Conservation (phyloP, 2,113 vertebrate genomes). For the Fregetta grallaria region DNA sequence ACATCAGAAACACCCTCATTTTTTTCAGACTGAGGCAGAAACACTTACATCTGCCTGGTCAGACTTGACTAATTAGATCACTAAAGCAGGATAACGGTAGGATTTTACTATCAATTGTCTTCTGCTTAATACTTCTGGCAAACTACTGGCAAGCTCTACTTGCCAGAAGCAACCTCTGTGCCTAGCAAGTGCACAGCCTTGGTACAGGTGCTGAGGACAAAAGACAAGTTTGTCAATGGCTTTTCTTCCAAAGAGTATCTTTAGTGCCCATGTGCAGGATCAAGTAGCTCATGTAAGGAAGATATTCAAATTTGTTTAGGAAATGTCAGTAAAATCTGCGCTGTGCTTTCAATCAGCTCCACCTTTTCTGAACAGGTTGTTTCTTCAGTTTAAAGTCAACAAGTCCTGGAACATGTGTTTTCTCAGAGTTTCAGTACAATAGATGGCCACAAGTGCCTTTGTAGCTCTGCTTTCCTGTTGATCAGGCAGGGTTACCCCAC, state of each 20-base stretch:
- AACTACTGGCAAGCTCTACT: background rate
- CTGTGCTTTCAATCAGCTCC: background rate
- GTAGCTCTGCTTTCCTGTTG: background rate
- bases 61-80: background rate
- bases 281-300: background rate
- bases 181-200: background rate
- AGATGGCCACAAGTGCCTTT: background rate
- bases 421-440: background rate
- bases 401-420: background rate
- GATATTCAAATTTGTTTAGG: background rate
- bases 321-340: background rate
- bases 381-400: background rate
- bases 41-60: background rate
- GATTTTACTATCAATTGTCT: background rate
- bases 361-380: background rate
- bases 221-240: background rate
- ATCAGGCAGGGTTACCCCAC: background rate
- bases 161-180: background rate
- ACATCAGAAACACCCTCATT: background rate
- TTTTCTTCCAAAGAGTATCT: background rate
- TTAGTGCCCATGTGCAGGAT: background rate
- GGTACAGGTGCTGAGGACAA: background rate
- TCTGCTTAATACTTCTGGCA: background rate
- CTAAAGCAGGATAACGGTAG: background rate
- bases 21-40: background rate